Evolutionary conservation across 2,113 vertebrate species (phyloP).

Genomic region (Cyprinodon variegatus): DNA sequence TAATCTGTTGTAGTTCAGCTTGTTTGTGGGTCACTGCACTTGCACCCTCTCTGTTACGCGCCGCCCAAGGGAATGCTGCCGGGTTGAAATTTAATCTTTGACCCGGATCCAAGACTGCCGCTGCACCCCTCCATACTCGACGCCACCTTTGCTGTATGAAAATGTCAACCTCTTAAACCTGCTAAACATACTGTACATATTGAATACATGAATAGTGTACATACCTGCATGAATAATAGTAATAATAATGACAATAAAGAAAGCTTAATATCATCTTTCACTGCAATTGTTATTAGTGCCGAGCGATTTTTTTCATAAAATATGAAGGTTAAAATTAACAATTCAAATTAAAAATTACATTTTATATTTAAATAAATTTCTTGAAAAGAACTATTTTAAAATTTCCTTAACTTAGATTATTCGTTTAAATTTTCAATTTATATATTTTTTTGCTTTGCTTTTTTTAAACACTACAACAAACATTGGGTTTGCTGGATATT

Average conservation of each 20-base stretch:
- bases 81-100: constrained; percentile 80
- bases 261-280: background rate
- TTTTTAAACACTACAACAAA: no score
- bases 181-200: constrained; percentile 45
- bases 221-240: background rate
- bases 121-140: constrained; percentile 8
- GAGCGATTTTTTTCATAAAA: background rate
- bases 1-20: constrained; percentile 58
- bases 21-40: constrained; percentile 70
- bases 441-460: background rate
- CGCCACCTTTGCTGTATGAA: constrained; percentile 2
- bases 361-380: no score
- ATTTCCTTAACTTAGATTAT: background rate
- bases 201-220: background rate
- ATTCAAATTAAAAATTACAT: background rate
- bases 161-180: constrained; percentile 31
- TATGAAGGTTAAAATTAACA: background rate
- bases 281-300: background rate
- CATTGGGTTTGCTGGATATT: no score
- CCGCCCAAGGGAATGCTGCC: constrained; percentile 73
- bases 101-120: constrained; percentile 20
- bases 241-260: background rate
- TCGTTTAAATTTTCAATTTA: background rate
- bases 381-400: no score
- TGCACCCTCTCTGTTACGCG: constrained; percentile 37